Percentiles rank a stretch among this genome's conserved stretches.
Evolutionary conservation across 1,140 invertebrate genomes (phyloP).

Genomic region (Paramacrobiotus metropolitanus): DNA sequence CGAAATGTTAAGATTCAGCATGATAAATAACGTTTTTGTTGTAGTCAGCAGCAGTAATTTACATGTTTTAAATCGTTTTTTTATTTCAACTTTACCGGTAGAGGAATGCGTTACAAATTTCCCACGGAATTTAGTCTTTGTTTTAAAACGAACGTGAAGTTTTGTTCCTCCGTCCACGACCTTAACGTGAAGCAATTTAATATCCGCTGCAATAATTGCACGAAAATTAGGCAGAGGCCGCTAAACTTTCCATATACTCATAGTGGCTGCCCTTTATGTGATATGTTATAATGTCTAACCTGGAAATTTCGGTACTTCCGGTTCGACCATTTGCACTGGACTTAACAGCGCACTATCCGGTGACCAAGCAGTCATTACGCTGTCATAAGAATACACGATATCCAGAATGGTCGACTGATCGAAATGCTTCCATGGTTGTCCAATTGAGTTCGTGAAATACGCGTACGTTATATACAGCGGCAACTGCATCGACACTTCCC

Average conservation of each 20-base stretch:
- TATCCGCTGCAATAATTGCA: slow-evolving; percentile 16
- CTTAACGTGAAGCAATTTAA: slow-evolving; percentile 23
- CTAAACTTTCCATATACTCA: no score
- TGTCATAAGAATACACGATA: slow-evolving; percentile 25
- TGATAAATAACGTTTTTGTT: no score
- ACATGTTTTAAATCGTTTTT: no score
- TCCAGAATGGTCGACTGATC: slow-evolving; percentile 20
- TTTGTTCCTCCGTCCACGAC: slow-evolving; percentile 19
- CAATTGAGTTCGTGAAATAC: slow-evolving; percentile 19
- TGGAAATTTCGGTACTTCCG: no score
- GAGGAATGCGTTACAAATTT: slow-evolving; percentile 18
- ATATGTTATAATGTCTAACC: no score
- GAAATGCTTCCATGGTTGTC: slow-evolving; percentile 21
- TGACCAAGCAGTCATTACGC: slow-evolving; percentile 23
- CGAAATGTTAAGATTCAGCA: no score
- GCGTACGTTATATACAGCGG: slow-evolving; percentile 24
- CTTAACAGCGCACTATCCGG: slow-evolving; percentile 20
- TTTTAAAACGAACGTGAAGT: slow-evolving; percentile 21
- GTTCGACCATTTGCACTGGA: no score
- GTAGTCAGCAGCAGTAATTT: no score
- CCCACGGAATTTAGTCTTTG: slow-evolving; percentile 22
- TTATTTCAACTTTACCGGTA: no score
- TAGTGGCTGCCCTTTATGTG: no score
- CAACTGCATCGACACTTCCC: slow-evolving; percentile 20
- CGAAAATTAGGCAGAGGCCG: no score